Conservation (phyloP, 2,113 vertebrate genomes). For the Odontesthes bonariensis region DNA sequence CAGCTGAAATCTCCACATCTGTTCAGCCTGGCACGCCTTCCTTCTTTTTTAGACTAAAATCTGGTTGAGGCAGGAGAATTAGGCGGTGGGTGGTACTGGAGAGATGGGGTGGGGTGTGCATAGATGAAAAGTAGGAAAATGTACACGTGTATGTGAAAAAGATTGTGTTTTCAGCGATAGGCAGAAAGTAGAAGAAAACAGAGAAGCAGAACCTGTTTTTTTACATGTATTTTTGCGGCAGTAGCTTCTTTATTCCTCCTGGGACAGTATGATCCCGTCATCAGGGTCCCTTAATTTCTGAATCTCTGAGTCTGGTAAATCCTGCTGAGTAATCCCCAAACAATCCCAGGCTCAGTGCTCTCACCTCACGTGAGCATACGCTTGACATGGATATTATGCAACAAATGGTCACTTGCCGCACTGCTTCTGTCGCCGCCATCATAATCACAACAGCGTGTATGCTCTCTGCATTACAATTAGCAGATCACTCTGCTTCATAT, state of each 20-base stretch:
- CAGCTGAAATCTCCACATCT: slow-evolving; percentile 64
- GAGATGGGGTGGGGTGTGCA: not conserved
- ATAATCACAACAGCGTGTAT: slow-evolving; percentile 24
- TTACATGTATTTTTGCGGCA: slow-evolving; percentile 25
- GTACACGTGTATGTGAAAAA: not conserved
- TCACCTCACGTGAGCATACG: slow-evolving; percentile 68
- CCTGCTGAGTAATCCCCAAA: slow-evolving; percentile 77
- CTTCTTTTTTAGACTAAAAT: slow-evolving; percentile 58
- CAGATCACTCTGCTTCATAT: slow-evolving; percentile 23
- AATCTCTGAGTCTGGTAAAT: slow-evolving; percentile 65
- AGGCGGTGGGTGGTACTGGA: slow-evolving; percentile 31
- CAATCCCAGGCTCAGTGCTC: slow-evolving; percentile 75
- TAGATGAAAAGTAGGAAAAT: not conserved
- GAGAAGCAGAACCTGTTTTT: slow-evolving; percentile 27
- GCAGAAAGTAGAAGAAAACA: not conserved
- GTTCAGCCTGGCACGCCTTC: slow-evolving; percentile 60
- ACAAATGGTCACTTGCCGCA: slow-evolving; percentile 42
- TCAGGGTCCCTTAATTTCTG: slow-evolving; percentile 65
- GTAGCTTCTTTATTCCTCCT: slow-evolving; percentile 52
- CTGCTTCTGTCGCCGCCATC: not conserved
- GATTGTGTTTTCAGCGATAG: not conserved
- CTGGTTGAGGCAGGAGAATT: slow-evolving; percentile 52
- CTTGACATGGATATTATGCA: slow-evolving; percentile 67
- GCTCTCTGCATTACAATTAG: slow-evolving; percentile 33
- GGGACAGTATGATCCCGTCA: slow-evolving; percentile 49